These are phyloP conservation scores for Pseudolaguvia tuberculata DNA, from an alignment of 2,113 vertebrate genomes.

Conservation along the genomic window DNA sequence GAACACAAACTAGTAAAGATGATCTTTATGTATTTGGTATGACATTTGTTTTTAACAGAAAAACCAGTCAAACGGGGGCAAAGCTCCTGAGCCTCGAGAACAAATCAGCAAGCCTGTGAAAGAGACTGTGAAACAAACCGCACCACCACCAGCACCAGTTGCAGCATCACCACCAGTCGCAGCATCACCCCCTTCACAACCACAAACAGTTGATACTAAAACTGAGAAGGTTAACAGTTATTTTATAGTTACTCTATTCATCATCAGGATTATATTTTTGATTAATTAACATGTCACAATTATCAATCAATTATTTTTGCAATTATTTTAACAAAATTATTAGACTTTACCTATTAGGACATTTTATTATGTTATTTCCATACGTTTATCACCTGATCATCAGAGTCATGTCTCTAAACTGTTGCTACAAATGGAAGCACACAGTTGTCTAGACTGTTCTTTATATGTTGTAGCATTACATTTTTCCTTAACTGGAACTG, in stretches of 20 bases:
- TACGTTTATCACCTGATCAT: too few species aligned
- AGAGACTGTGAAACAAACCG: constrained; percentile 61
- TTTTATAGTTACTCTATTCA: not conserved
- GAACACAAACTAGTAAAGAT: not conserved
- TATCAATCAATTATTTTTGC: too few species aligned
- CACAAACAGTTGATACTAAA: constrained; percentile 66
- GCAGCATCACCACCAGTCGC: not conserved
- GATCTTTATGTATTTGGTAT: too few species aligned
- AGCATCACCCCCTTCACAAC: not conserved
- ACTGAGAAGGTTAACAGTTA: constrained; percentile 75
- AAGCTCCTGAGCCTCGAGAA: constrained; percentile 70
- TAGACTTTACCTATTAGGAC: too few species aligned
- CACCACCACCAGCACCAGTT: not conserved
- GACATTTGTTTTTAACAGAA: constrained; percentile 49
- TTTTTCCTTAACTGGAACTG: too few species aligned
- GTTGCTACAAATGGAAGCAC: too few species aligned
- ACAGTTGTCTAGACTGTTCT: too few species aligned
- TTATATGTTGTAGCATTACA: too few species aligned
- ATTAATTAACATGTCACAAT: too few species aligned
- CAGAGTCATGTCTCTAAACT: too few species aligned
- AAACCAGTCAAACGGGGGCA: constrained; percentile 81
- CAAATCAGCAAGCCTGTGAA: constrained; percentile 60
- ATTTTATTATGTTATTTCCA: too few species aligned
- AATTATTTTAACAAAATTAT: too few species aligned
- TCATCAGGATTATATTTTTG: not conserved